Evolutionary conservation across 2,888 invertebrate genomes (phyloP), one percentile per base, ranked within the genome.

Genomic region (Oxycera nigricornis): DNA sequence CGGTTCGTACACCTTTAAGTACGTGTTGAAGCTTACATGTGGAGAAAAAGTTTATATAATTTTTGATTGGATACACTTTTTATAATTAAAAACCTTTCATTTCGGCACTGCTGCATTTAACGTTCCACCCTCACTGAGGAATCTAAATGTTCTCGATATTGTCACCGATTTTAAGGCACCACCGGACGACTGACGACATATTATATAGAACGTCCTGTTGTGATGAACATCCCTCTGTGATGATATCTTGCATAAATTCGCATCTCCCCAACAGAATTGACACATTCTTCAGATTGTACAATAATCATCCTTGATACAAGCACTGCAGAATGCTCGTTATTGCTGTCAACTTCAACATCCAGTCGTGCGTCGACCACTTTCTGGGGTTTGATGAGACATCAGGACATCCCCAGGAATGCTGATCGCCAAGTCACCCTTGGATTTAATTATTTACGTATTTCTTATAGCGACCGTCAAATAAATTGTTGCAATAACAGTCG

Each of bases 361-460:
- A 70, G 70, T 70, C 70, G 70, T 70, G 70, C 70, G 70, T 70
- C 70, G 35, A 70, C 17, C 31, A 31, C 52, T 70, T 31, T 55
- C 52, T 55, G 70, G 70, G 55, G 31, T 70, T 70, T 70, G 31
- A 70, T 55, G 17, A 52, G 55, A 52, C 52, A 20, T 35, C 6
- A 35, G 55, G 35, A 31, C 52, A 52, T 55, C 28, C 22, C 17
- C 30, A 20, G 50, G 30, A 68, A 52, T 52, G 24, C 41, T 55
- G 50, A 68, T 22, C 7, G 24, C 7, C 31, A 67, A 28, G 57
- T 20, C 68, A 59, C 70, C 31, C 62, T 62, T 70, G 70, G 70
- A 73, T 75, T 75, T 75, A 73, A 75, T 75, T 75, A 75, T 75
- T 75, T 73, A 75, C 75, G 75, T 73, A 70, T 75, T 55, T 65